Evolutionary conservation across 1,140 invertebrate species (phyloP), one percentile per base, ranked within the genome.

Genomic region (Pachypeltis micranthus): DNA sequence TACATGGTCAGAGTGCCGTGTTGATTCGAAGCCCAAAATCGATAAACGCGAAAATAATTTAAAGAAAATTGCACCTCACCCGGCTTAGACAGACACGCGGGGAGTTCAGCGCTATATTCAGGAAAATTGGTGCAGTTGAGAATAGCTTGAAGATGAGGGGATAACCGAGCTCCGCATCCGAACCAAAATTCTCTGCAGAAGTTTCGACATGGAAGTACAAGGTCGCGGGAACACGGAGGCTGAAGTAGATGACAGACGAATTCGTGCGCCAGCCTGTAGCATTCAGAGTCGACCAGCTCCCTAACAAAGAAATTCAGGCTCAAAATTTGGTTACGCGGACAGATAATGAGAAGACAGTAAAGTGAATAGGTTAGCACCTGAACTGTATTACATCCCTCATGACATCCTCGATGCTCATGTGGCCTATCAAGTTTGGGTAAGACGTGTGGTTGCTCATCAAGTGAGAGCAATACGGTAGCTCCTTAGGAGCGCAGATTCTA

Each of bases 191-290:
- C 85, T 62, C 85, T 80, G 71, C 91, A 95, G 73, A 92, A 93
- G 66, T 85, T 84, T 10, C 85, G 80, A 68, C 91, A 93, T 0
- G 91, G 90, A 25, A 83, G 73, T 14, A 86, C 74, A 24, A 87
- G 74, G 59, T 82, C 80, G 68, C 81, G 77, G 1, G 68, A 66
- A 74, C 90, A 92, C 0, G 83, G 78, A 0, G 91, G 90, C 72
- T 94, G 91, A 0, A 93, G 74, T 23, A 91, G 76, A 68, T 88
- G 85, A 69, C 91, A 93, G 7, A 93, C 81, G 70, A 93, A 91
- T 66, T 93, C 88, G 73, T 88, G 85, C 1, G 90, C 87, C 66
- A 88, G 77, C 63, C 86, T 78, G 67, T 88, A 91, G 70, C 91
- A 94, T 74, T 93, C 90, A 0, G 87, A 87, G 71, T 94, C 90